Base-by-base conservation (phyloP, 2,113 vertebrate species). In the Rhinogobius similis region DNA sequence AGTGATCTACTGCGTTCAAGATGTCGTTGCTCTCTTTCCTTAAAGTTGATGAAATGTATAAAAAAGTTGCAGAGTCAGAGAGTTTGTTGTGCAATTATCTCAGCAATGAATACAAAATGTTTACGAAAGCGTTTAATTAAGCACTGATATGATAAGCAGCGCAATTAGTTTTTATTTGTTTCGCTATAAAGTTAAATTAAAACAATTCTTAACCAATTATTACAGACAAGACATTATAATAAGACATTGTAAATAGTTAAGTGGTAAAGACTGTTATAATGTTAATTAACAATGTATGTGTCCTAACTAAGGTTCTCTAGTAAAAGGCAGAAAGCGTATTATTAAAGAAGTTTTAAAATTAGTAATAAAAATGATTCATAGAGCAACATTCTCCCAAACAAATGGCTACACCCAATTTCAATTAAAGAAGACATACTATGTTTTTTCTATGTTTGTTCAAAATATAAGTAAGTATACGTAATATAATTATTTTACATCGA, bases 121-220 rank as follows among this genome's bases (percentile, higher is more conserved):
- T 58, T 58, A 58, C 16, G 7, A 26, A 2, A 18, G 29, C 26
- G 27, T 58, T 58, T 29, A 58, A 58, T 29, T 27, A 18, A 58
- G 55, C 11, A 14, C 24, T 29, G 13, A 26, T 58, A 9, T 27
- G n/a, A n/a, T 56, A 5, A 56, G 11, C 12, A 27, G 13, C 24
- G 18, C 55, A 29, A 29, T 13, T 13, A 24, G 10, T 55, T 55
- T 8, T 62, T 32, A 48, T 13, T 50, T 66, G 24, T 58, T 55
- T n/a, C 29, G 29, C 61, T 0, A 68, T 73, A 38, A 81, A 72
- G 62, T 50, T 62, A 58, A 12, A 65, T 68, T 61, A 52, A 50
- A 73, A 56, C 39, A 67, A 62, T 66, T 69, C 69, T 62, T 53
- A 72, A 61, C 61, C 26, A 18, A 10, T 26, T 56, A 20, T 63